Evolutionary conservation across 2,113 vertebrate genomes (phyloP), one percentile per base, ranked within the genome.

Genomic region (Chinchilla lanigera): DNA sequence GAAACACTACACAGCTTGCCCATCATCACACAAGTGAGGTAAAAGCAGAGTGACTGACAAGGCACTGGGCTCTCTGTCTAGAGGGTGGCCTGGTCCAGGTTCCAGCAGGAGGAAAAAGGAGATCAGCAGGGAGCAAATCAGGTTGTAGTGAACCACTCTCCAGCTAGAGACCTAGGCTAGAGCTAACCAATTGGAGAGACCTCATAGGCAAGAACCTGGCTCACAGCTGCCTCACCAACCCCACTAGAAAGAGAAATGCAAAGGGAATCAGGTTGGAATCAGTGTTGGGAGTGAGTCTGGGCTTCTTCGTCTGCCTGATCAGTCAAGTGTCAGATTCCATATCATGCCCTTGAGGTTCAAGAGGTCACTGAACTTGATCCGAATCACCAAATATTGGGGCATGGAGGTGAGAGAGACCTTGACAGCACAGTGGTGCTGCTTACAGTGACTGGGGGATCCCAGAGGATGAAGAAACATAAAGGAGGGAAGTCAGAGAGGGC

Each of bases 401-500:
- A 0, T 6, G 12, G 86, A 86, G 7, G 38, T 30, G 16, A 56
- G 69, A 81, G 24, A 50, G 54, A 44, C 30, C 35, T 87, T 0
- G 0, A 24, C 63, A 19, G 80, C 16, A 16, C 22, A 28, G 56
- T 0, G 0, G 30, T n/a, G 35, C 61, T 47, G 2, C 16, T 60
- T 44, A 4, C 63, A 41, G n/a, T 22, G 63, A 77, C 20, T 50
- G 6, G 61, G 61, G 84, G 33, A 17, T 1, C 24, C 3, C 8
- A 13, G 44, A 54, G 61, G 20, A 50, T 54, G 33, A 19, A 41
- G 54, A n/a, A 35, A 44, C 38, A 11, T 6, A 4, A 0, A 2
- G 63, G 38, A 83, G 44, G 52, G 41, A 54, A 47, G n/a, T 60
- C 71, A 35, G 78, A 75, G 44, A 95, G 44, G 50, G n/a, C 60